A percentile compares a stretch with the other conserved stretches of the same genome.
These are phyloP conservation scores for Eurytoma adleriae DNA, from an alignment of 2,888 invertebrate species.

Conservation along the genomic window DNA sequence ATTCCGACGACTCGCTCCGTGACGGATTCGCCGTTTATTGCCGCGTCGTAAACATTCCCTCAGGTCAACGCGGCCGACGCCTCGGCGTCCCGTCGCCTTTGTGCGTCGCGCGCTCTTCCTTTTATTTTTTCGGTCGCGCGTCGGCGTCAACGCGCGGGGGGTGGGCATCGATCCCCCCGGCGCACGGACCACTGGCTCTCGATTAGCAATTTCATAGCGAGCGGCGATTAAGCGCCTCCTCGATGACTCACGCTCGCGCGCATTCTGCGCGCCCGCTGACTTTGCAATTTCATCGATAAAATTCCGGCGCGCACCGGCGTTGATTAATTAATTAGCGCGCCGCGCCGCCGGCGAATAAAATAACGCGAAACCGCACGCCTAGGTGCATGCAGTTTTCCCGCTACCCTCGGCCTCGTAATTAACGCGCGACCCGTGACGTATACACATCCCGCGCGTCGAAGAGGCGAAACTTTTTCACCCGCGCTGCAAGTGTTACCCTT, in stretches of 20 bases:
- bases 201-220: constrained; percentile 51
- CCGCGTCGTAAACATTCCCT: constrained; percentile 27
- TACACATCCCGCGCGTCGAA: background rate
- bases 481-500: background rate
- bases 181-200: constrained; percentile 46
- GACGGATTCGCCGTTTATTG: constrained; percentile 53
- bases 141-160: too few species aligned
- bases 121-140: background rate
- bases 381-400: background rate
- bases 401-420: constrained; percentile 2
- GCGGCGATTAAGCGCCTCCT: constrained; percentile 32
- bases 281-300: constrained; percentile 39
- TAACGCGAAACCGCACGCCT: background rate
- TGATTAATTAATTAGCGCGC: constrained; percentile 47
- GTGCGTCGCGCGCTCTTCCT: background rate
- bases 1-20: constrained; percentile 47
- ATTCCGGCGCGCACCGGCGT: constrained; percentile 16
- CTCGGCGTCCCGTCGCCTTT: background rate
- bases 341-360: background rate
- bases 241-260: constrained; percentile 34
- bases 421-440: background rate
- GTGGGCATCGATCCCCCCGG: background rate
- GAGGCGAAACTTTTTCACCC: background rate
- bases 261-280: constrained; percentile 38
- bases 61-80: constrained; percentile 24